These are phyloP conservation scores for Catharus ustulatus DNA, from an alignment of 2,797 vertebrate species.

Conservation along the genomic window DNA sequence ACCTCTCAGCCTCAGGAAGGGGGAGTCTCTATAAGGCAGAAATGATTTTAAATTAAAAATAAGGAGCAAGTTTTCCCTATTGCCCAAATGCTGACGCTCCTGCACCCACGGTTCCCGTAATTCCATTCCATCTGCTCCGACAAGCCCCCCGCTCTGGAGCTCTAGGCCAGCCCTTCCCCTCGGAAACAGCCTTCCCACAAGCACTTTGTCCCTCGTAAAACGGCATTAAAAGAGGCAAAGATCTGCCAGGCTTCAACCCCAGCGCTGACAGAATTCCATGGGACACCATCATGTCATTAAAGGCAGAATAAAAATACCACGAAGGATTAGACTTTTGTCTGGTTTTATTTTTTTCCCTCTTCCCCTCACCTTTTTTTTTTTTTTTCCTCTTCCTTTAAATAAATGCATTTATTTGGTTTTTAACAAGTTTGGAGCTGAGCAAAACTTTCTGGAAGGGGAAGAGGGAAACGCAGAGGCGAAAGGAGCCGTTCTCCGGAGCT, in stretches of 20 bases:
- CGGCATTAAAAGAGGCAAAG: not conserved
- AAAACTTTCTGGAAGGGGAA: not conserved
- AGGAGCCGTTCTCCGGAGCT: not conserved
- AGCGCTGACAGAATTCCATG: not conserved
- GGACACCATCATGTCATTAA: not conserved
- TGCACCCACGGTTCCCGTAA: not conserved
- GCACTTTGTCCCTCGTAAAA: conserved; percentile 25
- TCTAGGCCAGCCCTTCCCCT: not conserved
- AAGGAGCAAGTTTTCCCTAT: not conserved
- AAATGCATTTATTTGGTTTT: not conserved
- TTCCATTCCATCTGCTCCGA: conserved; percentile 24
- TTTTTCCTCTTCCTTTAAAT: not conserved
- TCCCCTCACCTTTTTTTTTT: not conserved
- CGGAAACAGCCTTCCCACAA: not conserved
- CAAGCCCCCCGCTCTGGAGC: conserved; percentile 3
- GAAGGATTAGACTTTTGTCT: not conserved
- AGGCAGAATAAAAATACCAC: conserved; percentile 10
- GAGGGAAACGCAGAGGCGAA: not conserved
- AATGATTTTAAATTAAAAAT: not conserved
- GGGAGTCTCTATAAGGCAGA: not conserved
- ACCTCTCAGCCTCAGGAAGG: not conserved
- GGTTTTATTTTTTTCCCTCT: rapidly evolving
- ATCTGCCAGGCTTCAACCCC: not conserved
- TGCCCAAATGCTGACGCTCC: not conserved
- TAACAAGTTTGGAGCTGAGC: not conserved